These are phyloP conservation scores for Anoplius nigerrimus DNA, from an alignment of 2,888 invertebrate genomes.

Conservation along the genomic window DNA sequence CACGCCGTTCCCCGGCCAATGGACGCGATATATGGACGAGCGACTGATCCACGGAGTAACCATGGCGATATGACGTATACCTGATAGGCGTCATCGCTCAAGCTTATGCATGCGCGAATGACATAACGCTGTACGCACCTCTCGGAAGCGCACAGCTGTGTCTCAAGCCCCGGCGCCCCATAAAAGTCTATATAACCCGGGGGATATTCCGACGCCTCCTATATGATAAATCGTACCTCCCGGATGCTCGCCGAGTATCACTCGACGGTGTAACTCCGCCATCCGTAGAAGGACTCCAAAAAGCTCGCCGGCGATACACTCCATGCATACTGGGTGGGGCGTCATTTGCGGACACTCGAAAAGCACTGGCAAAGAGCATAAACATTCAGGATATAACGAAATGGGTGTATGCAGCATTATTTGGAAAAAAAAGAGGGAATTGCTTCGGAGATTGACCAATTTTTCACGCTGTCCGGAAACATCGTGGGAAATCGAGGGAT, in stretches of 20 bases:
- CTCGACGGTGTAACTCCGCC: conserved; percentile 8
- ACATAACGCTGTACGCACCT: conserved; percentile 29
- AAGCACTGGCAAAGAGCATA: too few relatives aligned
- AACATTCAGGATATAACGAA: too few relatives aligned
- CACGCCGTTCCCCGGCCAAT: neutral
- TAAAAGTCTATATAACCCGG: conserved; percentile 27
- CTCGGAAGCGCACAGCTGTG: conserved; percentile 41
- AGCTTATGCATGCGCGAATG: conserved; percentile 34
- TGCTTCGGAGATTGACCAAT: too few relatives aligned
- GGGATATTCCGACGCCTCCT: conserved; percentile 1
- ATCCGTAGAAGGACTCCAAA: neutral
- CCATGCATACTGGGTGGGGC: too few relatives aligned
- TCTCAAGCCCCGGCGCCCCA: conserved; percentile 14
- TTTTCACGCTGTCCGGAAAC: too few relatives aligned
- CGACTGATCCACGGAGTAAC: conserved; percentile 33
- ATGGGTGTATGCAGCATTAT: too few relatives aligned
- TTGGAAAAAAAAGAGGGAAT: too few relatives aligned
- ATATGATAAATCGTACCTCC: conserved; percentile 9
- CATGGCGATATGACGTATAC: conserved; percentile 21
- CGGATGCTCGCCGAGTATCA: neutral
- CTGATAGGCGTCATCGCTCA: conserved; percentile 41
- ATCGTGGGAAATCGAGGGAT: too few relatives aligned
- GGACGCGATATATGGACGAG: neutral
- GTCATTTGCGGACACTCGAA: too few relatives aligned
- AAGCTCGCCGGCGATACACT: too few relatives aligned